Base-by-base conservation (phyloP, 2,888 invertebrate genomes). In the Eilema griseolum region DNA sequence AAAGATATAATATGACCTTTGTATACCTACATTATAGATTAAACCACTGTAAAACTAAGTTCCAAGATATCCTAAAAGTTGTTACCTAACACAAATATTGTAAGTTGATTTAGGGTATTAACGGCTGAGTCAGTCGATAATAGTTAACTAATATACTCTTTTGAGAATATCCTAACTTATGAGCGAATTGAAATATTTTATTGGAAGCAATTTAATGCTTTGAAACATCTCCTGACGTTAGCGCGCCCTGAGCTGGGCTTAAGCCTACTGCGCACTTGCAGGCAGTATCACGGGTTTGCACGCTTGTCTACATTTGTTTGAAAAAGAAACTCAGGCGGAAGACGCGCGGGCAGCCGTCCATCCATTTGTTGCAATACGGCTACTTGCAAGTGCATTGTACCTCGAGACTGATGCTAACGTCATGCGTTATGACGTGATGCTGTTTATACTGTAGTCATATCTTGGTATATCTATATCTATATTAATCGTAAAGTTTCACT, bases 81-180 rank as follows among this genome's bases (percentile, higher is more conserved):
- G 56, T 74, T 66, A 33, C 20, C 41, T 67, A 69, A 59, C 62
- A 66, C 26, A 61, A 67, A 67, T 52, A 33, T 57, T 61, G 33
- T 63, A 8, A 23, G 66, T 67, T 61, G 23, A 52, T 61, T 67
- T 61, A 67, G 61, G 61, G 20, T 31, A 20, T 67, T 37, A 61
- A 61, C 23, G 46, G 52, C 46, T 52, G 16, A 56, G 46, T 46
- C 20, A 65, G 33, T 65, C 23, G 23, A 23, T 31, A 33, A 65
- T 57, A 65, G n/a, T 33, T 5, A 37, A 33, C 31, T 8, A 12
- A 12, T 33, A 37, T 1, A 26, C 16, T 64, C 26, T 64, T 46
- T 52, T 16, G 46, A n/a, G n/a, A 52, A 52, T 64, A 52, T 46
- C 5, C 28, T 64, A n/a, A n/a, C 20, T 26, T n/a, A 28, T 4